Evolutionary conservation across 1,140 invertebrate species (phyloP).

Genomic region (Onthophagus taurus): DNA sequence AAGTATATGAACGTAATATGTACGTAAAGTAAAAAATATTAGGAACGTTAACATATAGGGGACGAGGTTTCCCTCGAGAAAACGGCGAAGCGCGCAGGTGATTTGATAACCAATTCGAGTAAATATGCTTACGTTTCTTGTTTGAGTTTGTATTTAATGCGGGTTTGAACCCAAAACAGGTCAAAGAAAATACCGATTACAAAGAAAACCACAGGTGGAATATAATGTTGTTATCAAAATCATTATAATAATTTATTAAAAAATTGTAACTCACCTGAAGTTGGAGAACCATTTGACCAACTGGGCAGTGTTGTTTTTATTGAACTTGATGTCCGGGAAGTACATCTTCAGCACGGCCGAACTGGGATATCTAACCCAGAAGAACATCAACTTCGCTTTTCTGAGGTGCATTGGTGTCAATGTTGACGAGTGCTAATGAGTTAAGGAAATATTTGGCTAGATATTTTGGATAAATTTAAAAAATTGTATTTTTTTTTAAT

Average conservation of each 20-base stretch:
- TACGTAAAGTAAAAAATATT: no score
- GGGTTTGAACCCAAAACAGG: constrained; percentile 10
- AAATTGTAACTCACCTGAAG: constrained; percentile 75
- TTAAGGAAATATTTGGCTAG: constrained; percentile 54
- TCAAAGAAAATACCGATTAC: constrained; percentile 3
- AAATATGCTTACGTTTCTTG: no score
- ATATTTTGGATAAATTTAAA: not conserved
- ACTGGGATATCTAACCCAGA: constrained; percentile 98
- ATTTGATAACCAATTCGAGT: no score
- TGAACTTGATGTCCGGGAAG: constrained; percentile 99
- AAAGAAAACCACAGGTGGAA: not conserved
- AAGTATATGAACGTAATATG: not conserved
- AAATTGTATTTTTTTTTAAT: not conserved
- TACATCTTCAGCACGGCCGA: constrained; percentile 98
- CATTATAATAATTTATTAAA: no score
- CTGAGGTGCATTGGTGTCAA: constrained; percentile 99
- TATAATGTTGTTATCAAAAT: not conserved
- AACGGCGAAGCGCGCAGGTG: constrained; percentile 9
- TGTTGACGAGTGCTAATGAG: constrained; percentile 80
- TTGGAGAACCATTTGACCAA: constrained; percentile 99
- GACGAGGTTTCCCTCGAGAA: no score
- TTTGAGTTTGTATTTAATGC: constrained; percentile 8
- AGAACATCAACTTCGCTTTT: constrained; percentile 99
- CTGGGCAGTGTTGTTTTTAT: constrained; percentile 99
- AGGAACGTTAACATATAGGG: no score